These are phyloP conservation scores for Atrichornis clamosus DNA, from an alignment of 2,113 vertebrate genomes.

Conservation along the genomic window DNA sequence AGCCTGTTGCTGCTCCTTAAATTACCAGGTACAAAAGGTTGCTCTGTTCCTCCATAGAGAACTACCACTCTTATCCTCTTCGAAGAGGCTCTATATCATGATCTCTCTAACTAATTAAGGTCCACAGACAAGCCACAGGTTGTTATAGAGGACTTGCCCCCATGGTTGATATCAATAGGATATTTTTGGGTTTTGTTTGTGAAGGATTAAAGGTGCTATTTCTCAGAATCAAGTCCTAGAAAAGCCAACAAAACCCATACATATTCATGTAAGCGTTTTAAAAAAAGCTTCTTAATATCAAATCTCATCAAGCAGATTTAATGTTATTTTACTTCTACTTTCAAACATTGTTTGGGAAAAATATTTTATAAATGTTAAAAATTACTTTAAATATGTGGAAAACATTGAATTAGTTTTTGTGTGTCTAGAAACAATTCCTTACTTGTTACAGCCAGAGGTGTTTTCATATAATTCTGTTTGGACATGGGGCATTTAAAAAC, in stretches of 20 bases:
- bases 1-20: constrained; percentile 86
- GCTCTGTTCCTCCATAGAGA: constrained; percentile 73
- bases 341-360: background rate
- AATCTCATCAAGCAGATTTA: background rate
- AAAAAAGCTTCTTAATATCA: background rate
- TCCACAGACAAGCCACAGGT: constrained; percentile 77
- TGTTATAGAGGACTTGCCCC: constrained; percentile 62
- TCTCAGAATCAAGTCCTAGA: constrained; percentile 18
- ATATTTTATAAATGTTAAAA: background rate
- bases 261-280: background rate
- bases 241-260: background rate
- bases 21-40: constrained; percentile 84
- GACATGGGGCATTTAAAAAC: background rate
- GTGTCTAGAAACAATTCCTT: background rate
- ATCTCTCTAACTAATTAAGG: constrained; percentile 83
- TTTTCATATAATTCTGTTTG: background rate
- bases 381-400: background rate
- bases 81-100: constrained; percentile 81
- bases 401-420: background rate
- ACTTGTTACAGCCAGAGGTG: background rate
- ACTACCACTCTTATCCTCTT: constrained; percentile 71
- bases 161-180: constrained; percentile 35
- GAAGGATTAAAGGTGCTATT: constrained; percentile 47
- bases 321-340: background rate
- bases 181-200: background rate